These are phyloP conservation scores for Holacanthella duospinosa DNA, from an alignment of 2,888 invertebrate genomes.

Conservation along the genomic window DNA sequence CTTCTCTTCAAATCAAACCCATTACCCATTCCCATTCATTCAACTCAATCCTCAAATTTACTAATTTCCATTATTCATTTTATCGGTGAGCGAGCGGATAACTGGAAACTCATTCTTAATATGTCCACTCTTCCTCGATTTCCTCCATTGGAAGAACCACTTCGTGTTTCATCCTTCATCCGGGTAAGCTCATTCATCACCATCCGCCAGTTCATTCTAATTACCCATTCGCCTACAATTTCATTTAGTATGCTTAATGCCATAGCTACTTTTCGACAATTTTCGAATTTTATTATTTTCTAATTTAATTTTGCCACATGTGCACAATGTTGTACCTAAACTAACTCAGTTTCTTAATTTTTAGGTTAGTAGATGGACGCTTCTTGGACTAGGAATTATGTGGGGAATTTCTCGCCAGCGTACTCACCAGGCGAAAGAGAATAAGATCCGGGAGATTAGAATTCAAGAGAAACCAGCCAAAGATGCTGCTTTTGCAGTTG, in stretches of 20 bases:
- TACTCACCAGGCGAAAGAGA: constrained; percentile 38
- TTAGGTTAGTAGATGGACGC: constrained; percentile 71
- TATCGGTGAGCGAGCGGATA: too few species aligned
- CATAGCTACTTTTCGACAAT: background rate
- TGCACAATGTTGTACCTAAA: background rate
- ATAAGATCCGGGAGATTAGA: constrained; percentile 37
- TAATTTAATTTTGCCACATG: background rate
- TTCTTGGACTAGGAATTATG: constrained; percentile 58
- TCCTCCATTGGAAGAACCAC: constrained; percentile 24
- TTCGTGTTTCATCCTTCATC: constrained; percentile 32
- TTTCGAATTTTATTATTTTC: background rate
- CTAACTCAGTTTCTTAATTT: constrained; percentile 34
- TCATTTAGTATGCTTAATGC: background rate
- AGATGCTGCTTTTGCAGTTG: constrained; percentile 55
- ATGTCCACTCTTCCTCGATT: too few species aligned
- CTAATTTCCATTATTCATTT: too few species aligned
- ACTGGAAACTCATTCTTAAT: too few species aligned
- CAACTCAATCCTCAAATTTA: too few species aligned
- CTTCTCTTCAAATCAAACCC: too few species aligned
- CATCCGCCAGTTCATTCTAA: too few species aligned
- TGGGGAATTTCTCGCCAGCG: constrained; percentile 56
- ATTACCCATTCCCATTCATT: too few species aligned
- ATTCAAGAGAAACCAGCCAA: constrained; percentile 38
- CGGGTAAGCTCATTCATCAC: constrained; percentile 25
- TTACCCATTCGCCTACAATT: too few species aligned